Percentiles rank a stretch among this genome's conserved stretches.
phyloP scores from a whole-genome alignment of 2,113 vertebrate genomes.

The Colistium nudipinnis region DNA sequence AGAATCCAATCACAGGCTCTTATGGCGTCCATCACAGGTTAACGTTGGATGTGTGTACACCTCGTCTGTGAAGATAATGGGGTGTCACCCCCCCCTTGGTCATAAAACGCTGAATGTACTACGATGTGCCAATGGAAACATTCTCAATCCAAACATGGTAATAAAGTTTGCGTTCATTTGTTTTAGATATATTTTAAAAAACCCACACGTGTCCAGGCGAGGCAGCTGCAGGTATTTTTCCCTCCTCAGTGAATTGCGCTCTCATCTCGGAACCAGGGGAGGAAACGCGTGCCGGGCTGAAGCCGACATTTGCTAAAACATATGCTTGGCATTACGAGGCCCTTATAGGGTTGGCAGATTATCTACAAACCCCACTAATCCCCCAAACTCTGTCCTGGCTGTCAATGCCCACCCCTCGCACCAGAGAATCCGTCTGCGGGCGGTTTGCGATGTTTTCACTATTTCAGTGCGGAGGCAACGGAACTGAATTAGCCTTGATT shows the following conservation, averaged over 20 bases:
- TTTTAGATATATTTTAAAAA: not conserved
- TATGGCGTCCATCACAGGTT: not conserved
- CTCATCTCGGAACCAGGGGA: slow-evolving; percentile 29
- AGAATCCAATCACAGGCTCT: not conserved
- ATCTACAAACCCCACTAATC: slow-evolving; percentile 67
- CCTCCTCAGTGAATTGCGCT: slow-evolving; percentile 44
- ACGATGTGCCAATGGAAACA: no score
- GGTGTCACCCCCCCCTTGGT: no score
- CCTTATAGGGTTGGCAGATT: slow-evolving; percentile 64
- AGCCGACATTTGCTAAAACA: slow-evolving; percentile 53
- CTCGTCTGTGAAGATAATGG: not conserved
- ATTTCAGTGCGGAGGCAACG: not conserved
- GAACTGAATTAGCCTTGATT: not conserved
- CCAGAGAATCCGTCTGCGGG: slow-evolving; percentile 17
- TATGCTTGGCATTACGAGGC: slow-evolving; percentile 53
- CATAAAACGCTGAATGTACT: no score
- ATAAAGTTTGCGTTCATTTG: not conserved
- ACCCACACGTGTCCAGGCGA: no score
- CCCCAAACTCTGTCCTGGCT: slow-evolving; percentile 58
- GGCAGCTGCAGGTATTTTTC: slow-evolving; percentile 18
- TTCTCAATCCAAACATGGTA: no score
- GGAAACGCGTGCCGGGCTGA: slow-evolving; percentile 28
- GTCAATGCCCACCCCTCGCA: slow-evolving; percentile 40
- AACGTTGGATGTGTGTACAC: not conserved
- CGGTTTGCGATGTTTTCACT: slow-evolving; percentile 14